A percentile compares a stretch with the other conserved stretches of the same genome.
Evolutionary conservation across 2,797 vertebrate species (phyloP).

Genomic region (Phalloptychus januarius): DNA sequence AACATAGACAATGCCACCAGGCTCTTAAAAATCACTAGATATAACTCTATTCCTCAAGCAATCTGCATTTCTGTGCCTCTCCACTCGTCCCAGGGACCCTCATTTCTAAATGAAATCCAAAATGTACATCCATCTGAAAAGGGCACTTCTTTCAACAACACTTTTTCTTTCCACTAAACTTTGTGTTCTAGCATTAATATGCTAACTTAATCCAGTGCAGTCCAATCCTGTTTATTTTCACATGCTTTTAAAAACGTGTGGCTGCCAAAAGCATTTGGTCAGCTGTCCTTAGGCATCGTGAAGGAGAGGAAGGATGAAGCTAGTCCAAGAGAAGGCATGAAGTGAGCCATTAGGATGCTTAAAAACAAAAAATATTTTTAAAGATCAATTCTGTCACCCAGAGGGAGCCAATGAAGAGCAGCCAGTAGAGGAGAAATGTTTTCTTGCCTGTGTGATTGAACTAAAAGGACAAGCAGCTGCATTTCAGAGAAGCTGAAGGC

Average conservation of each 20-base stretch:
- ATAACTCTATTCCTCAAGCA: background rate
- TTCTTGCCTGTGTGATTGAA: background rate
- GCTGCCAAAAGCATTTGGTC: background rate
- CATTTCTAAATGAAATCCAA: background rate
- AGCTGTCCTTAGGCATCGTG: background rate
- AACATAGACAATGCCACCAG: background rate
- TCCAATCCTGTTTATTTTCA: background rate
- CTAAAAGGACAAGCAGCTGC: background rate
- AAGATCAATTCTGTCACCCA: background rate
- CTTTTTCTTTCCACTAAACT: background rate
- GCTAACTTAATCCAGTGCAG: background rate
- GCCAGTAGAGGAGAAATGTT: background rate
- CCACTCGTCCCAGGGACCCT: background rate
- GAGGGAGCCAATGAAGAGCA: background rate
- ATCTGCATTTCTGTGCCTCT: background rate
- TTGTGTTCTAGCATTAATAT: background rate
- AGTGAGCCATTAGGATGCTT: background rate
- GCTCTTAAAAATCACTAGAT: background rate
- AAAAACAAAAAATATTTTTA: background rate
- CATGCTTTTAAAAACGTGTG: background rate
- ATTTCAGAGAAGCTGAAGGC: background rate
- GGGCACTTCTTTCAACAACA: background rate
- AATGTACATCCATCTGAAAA: background rate
- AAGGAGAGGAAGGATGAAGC: background rate
- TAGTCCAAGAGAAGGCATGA: background rate